Conservation (phyloP, 2,888 invertebrate species). For the Polietes domitor region DNA sequence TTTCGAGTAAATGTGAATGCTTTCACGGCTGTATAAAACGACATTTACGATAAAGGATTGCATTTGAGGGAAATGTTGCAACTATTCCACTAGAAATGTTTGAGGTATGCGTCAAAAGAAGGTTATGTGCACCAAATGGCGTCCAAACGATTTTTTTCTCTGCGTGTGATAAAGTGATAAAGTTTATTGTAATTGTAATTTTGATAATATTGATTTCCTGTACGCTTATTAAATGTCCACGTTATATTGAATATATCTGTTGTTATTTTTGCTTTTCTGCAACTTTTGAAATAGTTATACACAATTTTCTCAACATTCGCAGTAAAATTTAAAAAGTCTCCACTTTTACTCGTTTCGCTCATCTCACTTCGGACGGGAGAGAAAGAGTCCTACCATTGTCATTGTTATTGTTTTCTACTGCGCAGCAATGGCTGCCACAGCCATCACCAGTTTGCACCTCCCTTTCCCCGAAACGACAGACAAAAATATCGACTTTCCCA, state of each 20-base stretch:
- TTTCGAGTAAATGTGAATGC: too few species aligned
- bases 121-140: too few species aligned
- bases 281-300: slow-evolving; percentile 17
- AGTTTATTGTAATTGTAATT: too few species aligned
- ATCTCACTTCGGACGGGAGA: background rate
- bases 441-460: background rate
- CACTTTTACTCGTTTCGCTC: background rate
- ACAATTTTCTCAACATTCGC: background rate
- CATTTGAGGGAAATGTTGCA: too few species aligned
- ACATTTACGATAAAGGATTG: too few species aligned
- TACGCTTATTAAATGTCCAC: too few species aligned
- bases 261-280: background rate
- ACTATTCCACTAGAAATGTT: too few species aligned
- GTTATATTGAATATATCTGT: background rate
- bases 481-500: slow-evolving; percentile 68
- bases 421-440: slow-evolving; percentile 26
- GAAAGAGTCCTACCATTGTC: background rate
- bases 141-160: too few species aligned
- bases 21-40: too few species aligned
- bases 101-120: too few species aligned
- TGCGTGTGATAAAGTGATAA: too few species aligned
- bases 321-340: slow-evolving; percentile 8
- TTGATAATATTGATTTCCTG: too few species aligned
- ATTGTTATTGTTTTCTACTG: background rate
- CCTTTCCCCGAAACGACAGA: background rate